Base-by-base conservation (phyloP, 1,140 invertebrate genomes). In the Rhagoletis pomonella region DNA sequence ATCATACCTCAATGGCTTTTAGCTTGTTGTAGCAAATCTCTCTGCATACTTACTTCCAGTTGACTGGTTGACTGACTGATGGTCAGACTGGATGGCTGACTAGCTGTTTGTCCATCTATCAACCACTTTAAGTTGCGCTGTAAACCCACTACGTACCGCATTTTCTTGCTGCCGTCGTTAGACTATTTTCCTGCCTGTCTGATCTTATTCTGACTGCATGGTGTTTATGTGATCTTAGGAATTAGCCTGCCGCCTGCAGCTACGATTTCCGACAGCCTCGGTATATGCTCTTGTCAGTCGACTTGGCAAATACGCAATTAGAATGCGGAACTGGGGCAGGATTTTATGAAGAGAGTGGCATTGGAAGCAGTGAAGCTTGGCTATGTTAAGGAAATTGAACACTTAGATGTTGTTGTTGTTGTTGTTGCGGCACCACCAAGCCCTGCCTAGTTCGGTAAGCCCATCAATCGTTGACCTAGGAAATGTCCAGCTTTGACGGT, bases 301-400 rank as follows among this genome's bases (percentile, higher is more conserved):
- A 29, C 19, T 81, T 81, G 73, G 55, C 73, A 81, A 81, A 81
- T 81, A 81, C 73, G 73, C 73, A 81, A 81, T 81, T 81, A 81
- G 73, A 81, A 81, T 81, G 73, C 73, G 73, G 73, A 81, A 81
- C 73, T 81, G 73, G 73, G 55, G 47, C 73, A 81, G 44, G 42
- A 73, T 44, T 47, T 7, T 47, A 47, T 5, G 50, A 55, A 7
- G 50, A 14, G 12, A 62, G 9, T 62, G 4, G 60, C 60, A 4
- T 14, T 17, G 17, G 60, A 17, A 14, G 60, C n/a, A 14, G 9
- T 62, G 12, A 62, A 62, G 60, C 60, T 12, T 73, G 42, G 69
- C 3, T 73, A 4, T 17, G 69, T 6, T 12, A 6, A 47, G 42
- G 69, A 73, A 73, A 47, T 73, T 73, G 19, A 12, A 0, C 29